Conservation (phyloP, 2,888 invertebrate genomes). For the Drosophila leonis region DNA sequence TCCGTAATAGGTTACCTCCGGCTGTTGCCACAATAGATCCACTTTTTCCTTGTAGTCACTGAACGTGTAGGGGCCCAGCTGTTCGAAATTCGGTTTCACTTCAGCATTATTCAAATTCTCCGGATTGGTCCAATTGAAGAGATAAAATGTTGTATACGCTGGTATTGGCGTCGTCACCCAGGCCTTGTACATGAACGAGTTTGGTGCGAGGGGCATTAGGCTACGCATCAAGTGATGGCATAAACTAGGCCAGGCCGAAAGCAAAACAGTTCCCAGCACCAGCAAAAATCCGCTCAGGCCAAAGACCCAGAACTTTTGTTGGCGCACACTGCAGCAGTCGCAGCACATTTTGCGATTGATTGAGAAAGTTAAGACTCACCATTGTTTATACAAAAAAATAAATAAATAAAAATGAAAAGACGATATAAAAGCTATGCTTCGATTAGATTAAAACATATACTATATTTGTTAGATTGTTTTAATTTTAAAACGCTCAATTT, state of each 20-base stretch:
- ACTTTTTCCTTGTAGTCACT: conserved; percentile 80
- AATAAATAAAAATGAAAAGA: neutral
- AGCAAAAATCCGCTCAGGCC: conserved; percentile 62
- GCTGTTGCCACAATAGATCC: conserved; percentile 88
- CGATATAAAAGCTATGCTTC: neutral
- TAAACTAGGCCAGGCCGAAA: conserved; percentile 78
- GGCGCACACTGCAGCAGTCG: conserved; percentile 77
- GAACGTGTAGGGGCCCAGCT: conserved; percentile 88
- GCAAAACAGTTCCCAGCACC: conserved; percentile 69
- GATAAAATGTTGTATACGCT: conserved; percentile 90
- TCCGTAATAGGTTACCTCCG: conserved; percentile 91
- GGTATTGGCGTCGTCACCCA: conserved; percentile 94
- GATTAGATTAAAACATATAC: conserved; percentile 42
- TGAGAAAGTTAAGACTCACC: neutral
- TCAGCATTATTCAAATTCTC: conserved; percentile 86
- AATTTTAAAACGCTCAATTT: conserved; percentile 7
- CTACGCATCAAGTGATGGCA: conserved; percentile 52
- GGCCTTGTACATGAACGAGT: conserved; percentile 88
- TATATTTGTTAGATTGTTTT: neutral
- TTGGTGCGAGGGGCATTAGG: conserved; percentile 86
- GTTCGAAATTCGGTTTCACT: conserved; percentile 87
- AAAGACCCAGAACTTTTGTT: conserved; percentile 81
- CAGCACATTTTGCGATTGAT: conserved; percentile 78
- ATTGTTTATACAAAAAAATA: conserved; percentile 23
- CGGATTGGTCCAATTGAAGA: conserved; percentile 93